A percentile compares a stretch with the other conserved stretches of the same genome.
phyloP scores from a whole-genome alignment of 1,140 invertebrate genomes.

The Euborellia annulipes region DNA sequence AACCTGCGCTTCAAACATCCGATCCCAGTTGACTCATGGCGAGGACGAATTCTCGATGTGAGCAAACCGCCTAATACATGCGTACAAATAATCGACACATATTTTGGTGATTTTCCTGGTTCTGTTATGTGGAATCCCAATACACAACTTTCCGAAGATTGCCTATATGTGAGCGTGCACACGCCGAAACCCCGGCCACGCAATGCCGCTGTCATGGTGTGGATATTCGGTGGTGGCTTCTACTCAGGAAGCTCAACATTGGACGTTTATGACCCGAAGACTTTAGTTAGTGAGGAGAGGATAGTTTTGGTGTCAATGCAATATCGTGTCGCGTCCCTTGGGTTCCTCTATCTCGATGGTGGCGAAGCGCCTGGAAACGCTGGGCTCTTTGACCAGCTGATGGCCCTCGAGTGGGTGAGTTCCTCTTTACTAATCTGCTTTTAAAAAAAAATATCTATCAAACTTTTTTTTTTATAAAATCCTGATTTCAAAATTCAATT shows the following conservation, averaged over 20 bases:
- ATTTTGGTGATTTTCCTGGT: constrained; percentile 86
- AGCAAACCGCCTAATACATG: constrained; percentile 77
- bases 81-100: constrained; percentile 75
- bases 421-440: too few species aligned
- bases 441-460: too few species aligned
- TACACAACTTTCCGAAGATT: constrained; percentile 83
- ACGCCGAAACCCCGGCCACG: constrained; percentile 64
- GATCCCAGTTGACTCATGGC: constrained; percentile 66
- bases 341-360: constrained; percentile 83
- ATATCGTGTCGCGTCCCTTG: constrained; percentile 81
- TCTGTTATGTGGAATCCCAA: constrained; percentile 95
- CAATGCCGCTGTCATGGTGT: constrained; percentile 84
- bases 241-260: constrained; percentile 84
- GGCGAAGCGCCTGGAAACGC: constrained; percentile 87
- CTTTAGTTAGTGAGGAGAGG: constrained; percentile 78
- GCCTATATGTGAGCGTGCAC: constrained; percentile 88
- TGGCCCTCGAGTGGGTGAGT: constrained; percentile 73
- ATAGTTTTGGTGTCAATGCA: constrained; percentile 93
- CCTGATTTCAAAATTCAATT: too few species aligned
- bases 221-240: constrained; percentile 95
- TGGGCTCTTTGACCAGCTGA: constrained; percentile 85
- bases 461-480: too few species aligned
- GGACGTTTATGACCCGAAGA: constrained; percentile 81
- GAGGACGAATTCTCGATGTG: constrained; percentile 54
- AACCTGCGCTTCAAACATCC: constrained; percentile 76